Base-by-base conservation (phyloP, 2,888 invertebrate species). In the Hanleya hanleyi region DNA sequence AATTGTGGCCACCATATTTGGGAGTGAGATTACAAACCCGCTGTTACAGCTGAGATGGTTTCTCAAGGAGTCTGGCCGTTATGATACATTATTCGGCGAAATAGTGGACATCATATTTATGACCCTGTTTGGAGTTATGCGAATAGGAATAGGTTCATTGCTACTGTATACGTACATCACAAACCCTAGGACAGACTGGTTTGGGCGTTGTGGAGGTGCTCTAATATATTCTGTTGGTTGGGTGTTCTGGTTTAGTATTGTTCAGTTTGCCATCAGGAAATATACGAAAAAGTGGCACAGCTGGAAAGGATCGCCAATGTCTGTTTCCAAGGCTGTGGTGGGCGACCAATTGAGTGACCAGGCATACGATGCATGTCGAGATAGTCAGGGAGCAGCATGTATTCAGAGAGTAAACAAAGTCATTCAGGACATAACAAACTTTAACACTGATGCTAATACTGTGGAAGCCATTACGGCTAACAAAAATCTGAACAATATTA, bases 41-140 rank as follows among this genome's bases (percentile, higher is more conserved):
- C 78, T 90, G 5, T 82, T 90, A 12, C 90, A 90, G 78, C 37
- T 84, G n/a, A 84, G 90, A 1, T 90, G 90, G 89, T 89, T 89
- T 73, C 79, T 89, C 12, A 73, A 81, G 15, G 83, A 87, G 36
- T 78, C 83, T 0, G 83, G 84, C 5, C 75, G 73, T 18, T 81
- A 86, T 36, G 71, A 84, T 37, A 84, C 86, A 0, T 32, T 78
- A 35, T 71, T 82, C 4, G 87, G 82, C 0, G 85, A 87, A 37
- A n/a, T 85, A 15, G 84, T 87, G 35, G 89, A 89, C 71, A 51
- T 83, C 29, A 62, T 81, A 9, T 90, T 90, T 76, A 86, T 90
- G 81, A 22, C 82, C 1, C 67, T 83, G 36, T 90, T 90, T 76
- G 87, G 86, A 9, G 72, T 84, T 37, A 74, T 89, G 33, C 77